Evolutionary conservation across 2,113 vertebrate genomes (phyloP).

Genomic region (Benitochromis conjunctus): DNA sequence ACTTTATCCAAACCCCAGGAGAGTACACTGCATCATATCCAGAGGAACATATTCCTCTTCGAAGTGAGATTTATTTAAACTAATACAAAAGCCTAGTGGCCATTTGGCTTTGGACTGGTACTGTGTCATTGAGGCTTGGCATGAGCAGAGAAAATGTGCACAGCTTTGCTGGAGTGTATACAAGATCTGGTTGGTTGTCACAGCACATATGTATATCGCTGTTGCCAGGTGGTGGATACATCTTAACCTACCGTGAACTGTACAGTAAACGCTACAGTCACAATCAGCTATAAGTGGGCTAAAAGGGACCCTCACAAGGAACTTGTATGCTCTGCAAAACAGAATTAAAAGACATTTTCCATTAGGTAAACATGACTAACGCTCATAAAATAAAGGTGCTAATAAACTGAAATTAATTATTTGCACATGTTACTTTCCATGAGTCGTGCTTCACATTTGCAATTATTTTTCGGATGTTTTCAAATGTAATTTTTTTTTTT

Average conservation of each 20-base stretch:
- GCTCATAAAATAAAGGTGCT: not conserved
- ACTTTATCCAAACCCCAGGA: conserved; percentile 39
- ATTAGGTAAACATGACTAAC: not conserved
- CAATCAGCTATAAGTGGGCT: not conserved
- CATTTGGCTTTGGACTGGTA: conserved; percentile 30
- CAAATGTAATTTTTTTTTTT: not conserved
- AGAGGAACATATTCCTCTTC: conserved; percentile 15
- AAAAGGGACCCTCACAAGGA: not conserved
- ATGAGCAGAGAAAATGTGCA: not conserved
- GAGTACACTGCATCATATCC: conserved; percentile 14
- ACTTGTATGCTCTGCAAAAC: not conserved
- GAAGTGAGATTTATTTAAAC: conserved; percentile 34
- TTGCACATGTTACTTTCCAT: not conserved
- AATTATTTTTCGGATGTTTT: not conserved
- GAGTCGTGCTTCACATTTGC: not conserved
- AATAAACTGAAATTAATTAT: not conserved
- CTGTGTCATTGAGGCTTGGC: conserved; percentile 29
- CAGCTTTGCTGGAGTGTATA: conserved; percentile 3
- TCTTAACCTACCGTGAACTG: not conserved
- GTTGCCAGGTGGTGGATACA: not conserved
- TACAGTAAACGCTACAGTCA: not conserved
- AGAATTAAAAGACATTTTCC: not conserved
- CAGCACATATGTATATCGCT: not conserved
- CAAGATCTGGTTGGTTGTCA: conserved; percentile 5
- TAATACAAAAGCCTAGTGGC: conserved; percentile 34